Evolutionary conservation across 2,797 vertebrate species (phyloP).

Genomic region (Liasis olivaceus): DNA sequence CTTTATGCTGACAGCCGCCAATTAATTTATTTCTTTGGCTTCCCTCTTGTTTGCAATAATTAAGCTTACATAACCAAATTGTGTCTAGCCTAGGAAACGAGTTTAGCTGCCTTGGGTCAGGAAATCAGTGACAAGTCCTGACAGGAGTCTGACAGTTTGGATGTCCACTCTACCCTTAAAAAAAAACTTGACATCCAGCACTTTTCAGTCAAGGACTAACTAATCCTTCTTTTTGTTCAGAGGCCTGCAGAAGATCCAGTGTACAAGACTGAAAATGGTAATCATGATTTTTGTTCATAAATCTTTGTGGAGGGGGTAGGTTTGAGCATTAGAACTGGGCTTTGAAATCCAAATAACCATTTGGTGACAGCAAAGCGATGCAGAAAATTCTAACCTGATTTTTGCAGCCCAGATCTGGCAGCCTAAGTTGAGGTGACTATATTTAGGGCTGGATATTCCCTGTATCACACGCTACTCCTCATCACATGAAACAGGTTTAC

Average conservation of each 20-base stretch:
- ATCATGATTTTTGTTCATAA: constrained; percentile 38
- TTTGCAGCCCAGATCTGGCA: too few relatives aligned
- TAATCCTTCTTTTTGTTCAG: constrained; percentile 61
- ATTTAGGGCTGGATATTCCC: not conserved
- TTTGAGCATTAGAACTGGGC: not conserved
- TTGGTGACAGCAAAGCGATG: too few relatives aligned
- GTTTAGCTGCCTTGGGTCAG: not conserved
- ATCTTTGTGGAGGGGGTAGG: not conserved
- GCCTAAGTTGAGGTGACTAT: not conserved
- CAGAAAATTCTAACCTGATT: too few relatives aligned
- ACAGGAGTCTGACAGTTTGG: not conserved
- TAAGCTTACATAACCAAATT: not conserved
- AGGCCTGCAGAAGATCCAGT: constrained; percentile 68
- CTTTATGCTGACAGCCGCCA: not conserved
- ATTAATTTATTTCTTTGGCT: not conserved
- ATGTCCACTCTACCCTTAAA: not conserved
- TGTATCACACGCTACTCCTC: not conserved
- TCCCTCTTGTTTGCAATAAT: not conserved
- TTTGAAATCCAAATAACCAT: not conserved
- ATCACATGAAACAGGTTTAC: not conserved
- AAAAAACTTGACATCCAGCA: not conserved
- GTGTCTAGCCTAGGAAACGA: not conserved
- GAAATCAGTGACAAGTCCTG: not conserved
- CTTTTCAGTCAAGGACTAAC: not conserved
- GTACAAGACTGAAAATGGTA: constrained; percentile 69